Conservation (phyloP, 2,113 vertebrate genomes). For the Trematocara nigrifrons region DNA sequence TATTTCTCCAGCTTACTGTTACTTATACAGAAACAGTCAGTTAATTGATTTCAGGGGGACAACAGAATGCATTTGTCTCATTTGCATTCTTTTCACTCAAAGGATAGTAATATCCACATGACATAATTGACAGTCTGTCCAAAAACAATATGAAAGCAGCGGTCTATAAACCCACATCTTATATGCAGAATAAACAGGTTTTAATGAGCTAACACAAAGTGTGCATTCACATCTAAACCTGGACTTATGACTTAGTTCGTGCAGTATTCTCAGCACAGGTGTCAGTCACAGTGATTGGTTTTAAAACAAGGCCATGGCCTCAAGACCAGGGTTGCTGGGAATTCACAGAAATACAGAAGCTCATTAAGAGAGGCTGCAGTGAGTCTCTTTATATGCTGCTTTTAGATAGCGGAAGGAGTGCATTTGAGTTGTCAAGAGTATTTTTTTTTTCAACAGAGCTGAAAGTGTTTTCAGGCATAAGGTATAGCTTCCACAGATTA, state of each 20-base stretch:
- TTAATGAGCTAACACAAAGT: not conserved
- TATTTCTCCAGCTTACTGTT: not conserved
- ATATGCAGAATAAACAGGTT: not conserved
- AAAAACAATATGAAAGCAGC: not conserved
- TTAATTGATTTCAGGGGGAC: not conserved
- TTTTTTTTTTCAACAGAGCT: not conserved
- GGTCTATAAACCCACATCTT: not conserved
- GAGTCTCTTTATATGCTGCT: not conserved
- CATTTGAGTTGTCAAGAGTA: not conserved
- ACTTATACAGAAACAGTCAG: not conserved
- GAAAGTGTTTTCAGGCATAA: not conserved
- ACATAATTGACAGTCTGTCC: not conserved
- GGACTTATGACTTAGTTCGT: not conserved
- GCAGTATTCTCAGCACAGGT: not conserved
- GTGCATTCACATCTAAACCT: not conserved
- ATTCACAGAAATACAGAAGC: not conserved
- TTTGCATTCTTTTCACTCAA: not conserved
- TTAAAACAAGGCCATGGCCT: not conserved
- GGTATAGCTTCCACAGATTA: not conserved
- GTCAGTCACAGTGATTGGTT: conserved; percentile 24
- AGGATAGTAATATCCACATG: not conserved
- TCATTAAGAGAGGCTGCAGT: conserved; percentile 4
- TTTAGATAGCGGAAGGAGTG: not conserved
- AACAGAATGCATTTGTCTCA: not conserved
- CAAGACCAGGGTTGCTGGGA: not conserved